Evolutionary conservation across 2,797 vertebrate genomes (phyloP).

Genomic region (Galaxias olidus): DNA sequence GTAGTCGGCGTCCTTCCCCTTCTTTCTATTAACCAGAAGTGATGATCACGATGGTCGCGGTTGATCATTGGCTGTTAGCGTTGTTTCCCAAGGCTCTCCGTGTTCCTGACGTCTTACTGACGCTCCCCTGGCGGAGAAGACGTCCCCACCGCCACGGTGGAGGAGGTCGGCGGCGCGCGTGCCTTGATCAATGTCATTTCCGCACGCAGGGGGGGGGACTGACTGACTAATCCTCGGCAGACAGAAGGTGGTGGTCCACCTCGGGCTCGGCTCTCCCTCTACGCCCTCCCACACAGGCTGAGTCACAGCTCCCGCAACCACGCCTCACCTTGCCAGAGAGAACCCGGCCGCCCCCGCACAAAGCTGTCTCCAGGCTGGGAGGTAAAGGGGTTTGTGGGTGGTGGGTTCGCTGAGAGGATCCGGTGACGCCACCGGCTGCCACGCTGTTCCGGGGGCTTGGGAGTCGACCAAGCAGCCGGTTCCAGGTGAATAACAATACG

Average conservation of each 20-base stretch:
- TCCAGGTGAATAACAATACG: constrained; percentile 66
- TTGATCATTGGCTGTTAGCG: constrained; percentile 61
- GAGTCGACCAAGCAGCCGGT: constrained; percentile 51
- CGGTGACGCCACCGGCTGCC: constrained; percentile 18
- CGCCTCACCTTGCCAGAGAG: constrained; percentile 62
- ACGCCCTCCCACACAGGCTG: neutral
- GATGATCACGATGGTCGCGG: constrained; percentile 48
- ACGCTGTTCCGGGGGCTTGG: constrained; percentile 43
- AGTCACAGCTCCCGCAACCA: neutral
- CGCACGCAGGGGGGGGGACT: constrained; percentile 54
- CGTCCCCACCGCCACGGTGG: constrained; percentile 45
- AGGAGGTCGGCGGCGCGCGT: constrained; percentile 36
- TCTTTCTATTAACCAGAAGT: constrained; percentile 44
- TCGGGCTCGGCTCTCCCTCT: constrained; percentile 26
- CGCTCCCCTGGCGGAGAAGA: constrained; percentile 56
- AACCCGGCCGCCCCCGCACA: constrained; percentile 46
- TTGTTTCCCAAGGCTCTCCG: constrained; percentile 52
- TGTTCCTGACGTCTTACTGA: constrained; percentile 45
- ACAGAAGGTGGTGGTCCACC: constrained; percentile 63
- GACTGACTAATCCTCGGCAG: constrained; percentile 63
- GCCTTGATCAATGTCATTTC: constrained; percentile 69
- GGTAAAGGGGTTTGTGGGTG: constrained; percentile 31
- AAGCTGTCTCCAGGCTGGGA: constrained; percentile 30
- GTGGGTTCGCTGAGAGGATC: neutral
- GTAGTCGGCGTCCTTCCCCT: constrained; percentile 41